These are phyloP conservation scores for Drosophila carrolli DNA, from an alignment of 1,140 invertebrate genomes.

Conservation along the genomic window DNA sequence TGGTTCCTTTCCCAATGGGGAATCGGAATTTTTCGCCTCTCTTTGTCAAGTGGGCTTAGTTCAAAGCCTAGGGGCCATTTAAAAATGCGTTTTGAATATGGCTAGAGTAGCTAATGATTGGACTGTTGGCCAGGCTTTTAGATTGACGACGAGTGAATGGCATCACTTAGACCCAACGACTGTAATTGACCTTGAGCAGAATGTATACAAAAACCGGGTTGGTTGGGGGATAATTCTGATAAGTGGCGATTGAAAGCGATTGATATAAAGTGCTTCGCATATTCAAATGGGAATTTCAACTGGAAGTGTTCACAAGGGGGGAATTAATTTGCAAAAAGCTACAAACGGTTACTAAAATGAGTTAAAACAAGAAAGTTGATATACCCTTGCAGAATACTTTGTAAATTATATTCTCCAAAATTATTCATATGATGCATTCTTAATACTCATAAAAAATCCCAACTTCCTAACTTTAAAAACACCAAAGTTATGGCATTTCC, in stretches of 20 bases:
- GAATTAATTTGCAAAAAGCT: slow-evolving; percentile 5
- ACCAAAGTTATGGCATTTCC: too few relatives aligned
- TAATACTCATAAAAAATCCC: too few relatives aligned
- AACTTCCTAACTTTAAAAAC: too few relatives aligned
- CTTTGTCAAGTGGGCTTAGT: slow-evolving; percentile 45
- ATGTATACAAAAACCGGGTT: not conserved
- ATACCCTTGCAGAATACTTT: too few relatives aligned
- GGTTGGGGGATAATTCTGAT: slow-evolving; percentile 2
- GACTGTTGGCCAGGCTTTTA: slow-evolving; percentile 34
- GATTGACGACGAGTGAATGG: slow-evolving; percentile 23
- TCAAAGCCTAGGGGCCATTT: slow-evolving; percentile 34
- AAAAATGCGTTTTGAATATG: slow-evolving; percentile 56
- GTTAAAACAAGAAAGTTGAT: too few relatives aligned
- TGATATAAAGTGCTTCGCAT: slow-evolving; percentile 31
- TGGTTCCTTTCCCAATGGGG: not conserved
- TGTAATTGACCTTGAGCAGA: slow-evolving; percentile 43
- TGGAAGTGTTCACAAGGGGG: slow-evolving; percentile 5
- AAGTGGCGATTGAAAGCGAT: slow-evolving; percentile 49
- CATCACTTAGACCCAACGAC: slow-evolving; percentile 46
- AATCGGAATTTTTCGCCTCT: slow-evolving; percentile 18
- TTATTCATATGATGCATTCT: too few relatives aligned
- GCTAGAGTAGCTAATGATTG: slow-evolving; percentile 47
- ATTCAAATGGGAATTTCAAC: slow-evolving; percentile 27
- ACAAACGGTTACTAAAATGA: not conserved
- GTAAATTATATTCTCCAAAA: too few relatives aligned